Conservation (phyloP, 1,140 invertebrate species). For the Araneus ventricosus region DNA sequence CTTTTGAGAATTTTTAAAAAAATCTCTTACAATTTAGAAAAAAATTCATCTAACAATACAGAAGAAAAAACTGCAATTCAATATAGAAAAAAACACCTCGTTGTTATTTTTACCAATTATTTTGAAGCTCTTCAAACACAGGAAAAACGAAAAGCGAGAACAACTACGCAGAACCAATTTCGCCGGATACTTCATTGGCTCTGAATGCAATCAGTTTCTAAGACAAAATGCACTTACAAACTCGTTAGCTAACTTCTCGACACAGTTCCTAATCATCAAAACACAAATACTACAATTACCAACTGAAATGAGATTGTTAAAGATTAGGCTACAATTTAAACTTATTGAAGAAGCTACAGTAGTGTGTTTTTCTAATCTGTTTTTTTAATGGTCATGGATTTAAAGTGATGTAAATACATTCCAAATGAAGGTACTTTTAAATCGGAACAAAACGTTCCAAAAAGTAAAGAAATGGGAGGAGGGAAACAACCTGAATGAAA, state of each 20-base stretch:
- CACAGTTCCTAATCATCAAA: background rate
- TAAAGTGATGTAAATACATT: background rate
- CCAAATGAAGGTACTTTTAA: constrained; percentile 13
- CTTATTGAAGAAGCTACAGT: background rate
- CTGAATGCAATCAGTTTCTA: background rate
- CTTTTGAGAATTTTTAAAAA: no score
- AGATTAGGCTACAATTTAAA: constrained; percentile 18
- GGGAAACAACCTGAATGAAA: background rate
- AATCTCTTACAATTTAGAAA: no score
- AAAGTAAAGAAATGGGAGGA: background rate
- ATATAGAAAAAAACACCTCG: background rate
- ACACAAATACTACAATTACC: constrained; percentile 30
- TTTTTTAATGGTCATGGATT: background rate
- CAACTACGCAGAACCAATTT: background rate
- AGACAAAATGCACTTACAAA: constrained; percentile 14
- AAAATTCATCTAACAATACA: no score
- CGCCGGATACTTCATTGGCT: background rate
- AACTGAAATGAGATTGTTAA: constrained; percentile 34
- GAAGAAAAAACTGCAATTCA: background rate
- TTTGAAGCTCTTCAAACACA: background rate
- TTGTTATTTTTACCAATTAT: background rate
- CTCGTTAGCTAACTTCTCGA: constrained; percentile 4
- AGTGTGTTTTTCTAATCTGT: background rate
- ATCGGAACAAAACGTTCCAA: background rate
- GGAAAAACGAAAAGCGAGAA: background rate